phyloP scores from a whole-genome alignment of 1,140 invertebrate genomes.

The Epicauta chinensis region DNA sequence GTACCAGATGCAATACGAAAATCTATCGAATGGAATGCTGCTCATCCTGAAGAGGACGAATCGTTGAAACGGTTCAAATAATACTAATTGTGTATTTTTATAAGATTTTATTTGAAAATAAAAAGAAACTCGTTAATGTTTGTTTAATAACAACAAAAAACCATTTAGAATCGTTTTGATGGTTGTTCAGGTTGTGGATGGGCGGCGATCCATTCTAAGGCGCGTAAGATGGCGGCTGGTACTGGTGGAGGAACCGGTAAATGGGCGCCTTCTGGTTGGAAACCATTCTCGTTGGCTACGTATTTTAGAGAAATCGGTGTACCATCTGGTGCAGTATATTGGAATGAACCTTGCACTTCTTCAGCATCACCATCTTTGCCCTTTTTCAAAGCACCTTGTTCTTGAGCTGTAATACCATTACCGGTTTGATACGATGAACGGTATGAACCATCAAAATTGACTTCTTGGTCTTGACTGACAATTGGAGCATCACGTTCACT shows the following conservation, averaged over 20 bases:
- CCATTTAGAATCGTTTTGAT: not conserved
- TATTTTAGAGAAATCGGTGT: constrained; percentile 54
- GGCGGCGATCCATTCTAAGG: constrained; percentile 46
- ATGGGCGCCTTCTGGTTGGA: constrained; percentile 50
- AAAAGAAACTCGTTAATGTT: no score
- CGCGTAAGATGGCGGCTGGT: constrained; percentile 45
- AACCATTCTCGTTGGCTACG: constrained; percentile 60
- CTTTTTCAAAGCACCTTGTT: constrained; percentile 37
- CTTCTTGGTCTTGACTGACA: constrained; percentile 51
- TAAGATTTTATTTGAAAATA: no score
- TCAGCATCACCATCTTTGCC: constrained; percentile 28
- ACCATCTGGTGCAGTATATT: constrained; percentile 35
- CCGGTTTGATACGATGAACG: constrained; percentile 52
- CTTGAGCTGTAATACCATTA: constrained; percentile 49
- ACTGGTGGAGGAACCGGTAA: constrained; percentile 51
- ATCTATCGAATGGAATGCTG: constrained; percentile 39
- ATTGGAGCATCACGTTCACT: constrained; percentile 31
- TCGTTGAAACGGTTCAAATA: not conserved
- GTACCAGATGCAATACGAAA: constrained; percentile 36
- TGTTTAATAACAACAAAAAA: no score
- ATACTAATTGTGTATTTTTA: no score
- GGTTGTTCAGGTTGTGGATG: constrained; percentile 30
- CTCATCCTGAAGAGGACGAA: constrained; percentile 27
- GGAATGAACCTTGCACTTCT: constrained; percentile 37
- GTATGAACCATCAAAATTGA: constrained; percentile 55